Base-by-base conservation (phyloP, 2,888 invertebrate genomes). In the Cetonia aurata region DNA sequence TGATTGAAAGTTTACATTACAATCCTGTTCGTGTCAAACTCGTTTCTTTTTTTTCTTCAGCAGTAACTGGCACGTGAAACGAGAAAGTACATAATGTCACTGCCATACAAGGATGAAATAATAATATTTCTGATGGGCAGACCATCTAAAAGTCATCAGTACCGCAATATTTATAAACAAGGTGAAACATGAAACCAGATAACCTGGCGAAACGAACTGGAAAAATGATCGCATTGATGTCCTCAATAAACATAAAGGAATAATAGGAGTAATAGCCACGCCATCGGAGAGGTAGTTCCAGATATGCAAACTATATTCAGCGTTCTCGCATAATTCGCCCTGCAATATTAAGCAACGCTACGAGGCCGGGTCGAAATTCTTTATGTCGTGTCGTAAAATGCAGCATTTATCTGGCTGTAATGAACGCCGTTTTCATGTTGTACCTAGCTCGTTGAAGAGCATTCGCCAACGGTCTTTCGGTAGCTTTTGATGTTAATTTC, bases 151-250 rank as follows among this genome's bases (percentile, higher is more conserved):
- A 57, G 42, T 42, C 57, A 57, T 57, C 57, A 57, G 57, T 8
- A 42, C 57, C 42, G 57, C 57, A 57, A 57, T 57, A 42, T 57
- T 19, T 57, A 57, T 57, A 57, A 57, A 57, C 42, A 57, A 57
- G 57, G 57, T 57, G 57, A 57, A 57, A 57, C 57, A 42, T 42
- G 57, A 42, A 57, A 42, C 19, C 15, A 57, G 57, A 57, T 57
- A 57, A 42, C 17, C 44, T 10, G 42, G 55, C 55, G 17, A 57
- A 57, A 44, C 57, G 57, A 57, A 57, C 57, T 57, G 57, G 57
- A 57, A 57, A 57, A 44, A 57, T 57, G 57, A 42, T 57, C 57
- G n/a, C 17, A 44, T 57, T 57, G 57, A 57, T 57, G 57, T 57
- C 19, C 57, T 15, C 57, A 57, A 57, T 57, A 57, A 42, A 57